Conservation (phyloP, 2,888 invertebrate species). For the Chymomyza amoena region DNA sequence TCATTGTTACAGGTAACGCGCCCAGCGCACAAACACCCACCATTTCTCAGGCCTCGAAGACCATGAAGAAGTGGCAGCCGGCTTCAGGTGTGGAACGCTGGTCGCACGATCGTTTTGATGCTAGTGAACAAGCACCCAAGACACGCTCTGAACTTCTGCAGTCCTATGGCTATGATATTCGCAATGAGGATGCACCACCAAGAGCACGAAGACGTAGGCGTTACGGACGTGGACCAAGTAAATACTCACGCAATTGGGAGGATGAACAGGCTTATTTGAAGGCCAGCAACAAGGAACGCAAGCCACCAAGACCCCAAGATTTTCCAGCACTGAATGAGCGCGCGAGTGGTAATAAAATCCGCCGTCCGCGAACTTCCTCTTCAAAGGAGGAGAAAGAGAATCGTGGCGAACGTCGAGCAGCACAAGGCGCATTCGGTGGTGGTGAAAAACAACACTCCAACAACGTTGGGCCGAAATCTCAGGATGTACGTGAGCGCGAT, state of each 20-base stretch:
- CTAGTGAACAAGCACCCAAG: constrained; percentile 82
- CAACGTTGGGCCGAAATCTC: constrained; percentile 3
- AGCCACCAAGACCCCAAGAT: constrained; percentile 81
- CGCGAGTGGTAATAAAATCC: constrained; percentile 28
- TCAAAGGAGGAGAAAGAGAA: constrained; percentile 77
- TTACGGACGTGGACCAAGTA: constrained; percentile 94
- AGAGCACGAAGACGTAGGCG: constrained; percentile 90
- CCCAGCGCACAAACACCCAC: constrained; percentile 76
- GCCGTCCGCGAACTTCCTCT: constrained; percentile 54
- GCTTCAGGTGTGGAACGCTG: constrained; percentile 83
- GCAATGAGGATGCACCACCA: constrained; percentile 94
- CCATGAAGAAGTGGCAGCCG: constrained; percentile 78
- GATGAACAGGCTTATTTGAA: constrained; percentile 93
- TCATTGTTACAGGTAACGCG: constrained; percentile 64
- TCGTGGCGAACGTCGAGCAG: constrained; percentile 63
- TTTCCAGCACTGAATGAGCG: constrained; percentile 80
- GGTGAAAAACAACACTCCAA: constrained; percentile 4
- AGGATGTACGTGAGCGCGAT: constrained; percentile 42
- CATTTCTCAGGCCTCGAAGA: constrained; percentile 76
- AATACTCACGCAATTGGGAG: constrained; percentile 95
- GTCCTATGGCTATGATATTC: constrained; percentile 87
- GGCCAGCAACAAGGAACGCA: constrained; percentile 76
- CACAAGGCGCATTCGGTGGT: constrained; percentile 14
- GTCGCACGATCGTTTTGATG: constrained; percentile 88
- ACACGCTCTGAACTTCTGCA: constrained; percentile 62